phyloP scores from a whole-genome alignment of 2,797 vertebrate genomes.

The Epinephelus malabaricus region DNA sequence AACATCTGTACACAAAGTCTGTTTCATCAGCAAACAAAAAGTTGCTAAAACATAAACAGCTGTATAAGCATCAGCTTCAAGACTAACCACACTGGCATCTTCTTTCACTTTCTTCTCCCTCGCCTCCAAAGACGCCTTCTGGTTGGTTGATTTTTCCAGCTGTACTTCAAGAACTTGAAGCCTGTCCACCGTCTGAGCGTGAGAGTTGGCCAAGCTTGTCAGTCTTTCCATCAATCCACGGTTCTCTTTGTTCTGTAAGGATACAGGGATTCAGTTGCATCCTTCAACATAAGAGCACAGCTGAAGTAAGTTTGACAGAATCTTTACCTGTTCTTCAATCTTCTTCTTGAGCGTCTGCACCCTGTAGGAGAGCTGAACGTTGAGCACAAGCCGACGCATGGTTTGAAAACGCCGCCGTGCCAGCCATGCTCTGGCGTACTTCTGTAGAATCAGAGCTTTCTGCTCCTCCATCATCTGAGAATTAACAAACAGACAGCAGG shows the following conservation, averaged over 20 bases:
- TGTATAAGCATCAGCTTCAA: not conserved
- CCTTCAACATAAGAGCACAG: not conserved
- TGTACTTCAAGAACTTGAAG: conserved; percentile 90
- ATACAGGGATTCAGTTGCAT: conserved; percentile 5
- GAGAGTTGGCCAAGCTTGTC: conserved; percentile 88
- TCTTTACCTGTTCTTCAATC: conserved; percentile 93
- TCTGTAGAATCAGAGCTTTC: conserved; percentile 95
- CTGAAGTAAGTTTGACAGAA: not conserved
- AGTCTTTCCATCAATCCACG: conserved; percentile 92
- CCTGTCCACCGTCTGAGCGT: conserved; percentile 85
- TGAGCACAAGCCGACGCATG: conserved; percentile 93
- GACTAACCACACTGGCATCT: conserved; percentile 86
- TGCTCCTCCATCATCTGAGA: conserved; percentile 92
- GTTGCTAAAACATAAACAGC: not conserved
- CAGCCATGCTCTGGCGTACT: conserved; percentile 95
- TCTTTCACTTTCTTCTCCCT: conserved; percentile 87
- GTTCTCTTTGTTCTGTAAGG: conserved; percentile 92
- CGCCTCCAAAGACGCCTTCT: conserved; percentile 85
- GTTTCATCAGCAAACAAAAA: conserved; percentile 6
- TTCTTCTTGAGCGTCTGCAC: conserved; percentile 95
- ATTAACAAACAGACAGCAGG: not conserved
- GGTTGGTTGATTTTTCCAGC: conserved; percentile 86
- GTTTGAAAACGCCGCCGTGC: conserved; percentile 94
- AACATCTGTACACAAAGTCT: not conserved
- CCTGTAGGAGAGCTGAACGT: conserved; percentile 95